Conservation (phyloP, 2,113 vertebrate species). For the Trichechus manatus region DNA sequence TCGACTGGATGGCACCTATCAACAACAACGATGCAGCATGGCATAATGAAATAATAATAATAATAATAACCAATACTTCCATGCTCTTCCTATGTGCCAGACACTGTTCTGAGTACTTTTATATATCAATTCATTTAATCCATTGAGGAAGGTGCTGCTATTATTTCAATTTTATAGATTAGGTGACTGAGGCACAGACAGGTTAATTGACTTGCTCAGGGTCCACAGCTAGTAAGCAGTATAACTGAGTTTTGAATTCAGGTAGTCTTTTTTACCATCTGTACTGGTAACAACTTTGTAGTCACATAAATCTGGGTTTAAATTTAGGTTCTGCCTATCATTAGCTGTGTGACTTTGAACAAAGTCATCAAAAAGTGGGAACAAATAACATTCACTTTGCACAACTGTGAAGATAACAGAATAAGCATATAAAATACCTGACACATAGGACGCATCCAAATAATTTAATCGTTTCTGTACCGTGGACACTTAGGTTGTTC, state of each 20-base stretch:
- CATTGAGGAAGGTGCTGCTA: neutral
- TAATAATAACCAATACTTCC: constrained; percentile 7
- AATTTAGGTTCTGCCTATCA: neutral
- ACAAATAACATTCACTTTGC: neutral
- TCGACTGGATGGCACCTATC: neutral
- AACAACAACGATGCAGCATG: neutral
- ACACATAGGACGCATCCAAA: neutral
- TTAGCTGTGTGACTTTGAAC: neutral
- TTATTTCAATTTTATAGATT: constrained; percentile 25
- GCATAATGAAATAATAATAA: constrained; percentile 7
- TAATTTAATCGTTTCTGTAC: neutral
- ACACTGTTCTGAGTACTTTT: neutral
- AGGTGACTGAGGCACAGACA: neutral
- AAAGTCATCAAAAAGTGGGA: neutral
- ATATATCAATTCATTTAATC: constrained; percentile 14
- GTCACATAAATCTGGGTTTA: neutral
- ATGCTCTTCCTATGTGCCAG: neutral
- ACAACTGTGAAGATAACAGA: neutral
- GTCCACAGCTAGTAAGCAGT: neutral
- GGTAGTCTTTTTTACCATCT: neutral
- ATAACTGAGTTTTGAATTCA: neutral
- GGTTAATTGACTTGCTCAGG: neutral
- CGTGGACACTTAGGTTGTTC: neutral
- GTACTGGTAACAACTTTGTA: neutral
- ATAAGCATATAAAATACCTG: neutral